phyloP scores from a whole-genome alignment of 2,888 invertebrate genomes.

The Mimas tiliae region DNA sequence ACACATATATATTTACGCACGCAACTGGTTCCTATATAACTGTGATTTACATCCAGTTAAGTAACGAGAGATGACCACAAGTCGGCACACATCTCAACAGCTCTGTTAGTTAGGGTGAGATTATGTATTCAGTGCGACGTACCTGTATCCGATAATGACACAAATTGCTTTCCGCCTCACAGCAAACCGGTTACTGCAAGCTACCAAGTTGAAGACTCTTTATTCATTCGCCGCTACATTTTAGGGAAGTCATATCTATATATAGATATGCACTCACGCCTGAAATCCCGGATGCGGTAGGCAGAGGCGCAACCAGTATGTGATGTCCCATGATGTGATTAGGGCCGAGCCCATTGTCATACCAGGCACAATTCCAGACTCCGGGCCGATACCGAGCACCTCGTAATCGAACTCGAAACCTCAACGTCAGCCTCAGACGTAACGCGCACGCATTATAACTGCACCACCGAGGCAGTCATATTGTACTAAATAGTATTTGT shows the following conservation, averaged over 20 bases:
- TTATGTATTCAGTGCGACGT: slow-evolving; percentile 50
- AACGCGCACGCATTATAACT: too few species aligned
- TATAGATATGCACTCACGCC: too few species aligned
- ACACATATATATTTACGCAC: slow-evolving; percentile 36
- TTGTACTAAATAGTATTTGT: too few species aligned
- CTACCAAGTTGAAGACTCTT: slow-evolving; percentile 49
- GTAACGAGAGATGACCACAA: slow-evolving; percentile 75
- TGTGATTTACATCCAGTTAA: slow-evolving; percentile 59
- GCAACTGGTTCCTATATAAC: slow-evolving; percentile 49
- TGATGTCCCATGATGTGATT: too few species aligned
- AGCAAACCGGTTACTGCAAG: slow-evolving; percentile 54
- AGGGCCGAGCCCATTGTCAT: too few species aligned
- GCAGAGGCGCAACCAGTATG: too few species aligned
- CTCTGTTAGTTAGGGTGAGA: slow-evolving; percentile 50
- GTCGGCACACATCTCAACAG: slow-evolving; percentile 60
- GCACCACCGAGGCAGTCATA: too few species aligned
- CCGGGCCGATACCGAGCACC: too few species aligned
- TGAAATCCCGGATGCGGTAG: too few species aligned
- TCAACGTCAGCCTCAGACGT: too few species aligned
- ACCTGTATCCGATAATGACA: slow-evolving; percentile 59
- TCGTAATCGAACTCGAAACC: too few species aligned
- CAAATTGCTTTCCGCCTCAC: slow-evolving; percentile 50
- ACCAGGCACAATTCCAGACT: too few species aligned
- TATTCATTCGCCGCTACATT: slow-evolving; percentile 57
- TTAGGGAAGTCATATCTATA: slow-evolving; percentile 46